Evolutionary conservation across 2,888 invertebrate genomes (phyloP), one percentile per base, ranked within the genome.

Genomic region (Fragum whitleyi): DNA sequence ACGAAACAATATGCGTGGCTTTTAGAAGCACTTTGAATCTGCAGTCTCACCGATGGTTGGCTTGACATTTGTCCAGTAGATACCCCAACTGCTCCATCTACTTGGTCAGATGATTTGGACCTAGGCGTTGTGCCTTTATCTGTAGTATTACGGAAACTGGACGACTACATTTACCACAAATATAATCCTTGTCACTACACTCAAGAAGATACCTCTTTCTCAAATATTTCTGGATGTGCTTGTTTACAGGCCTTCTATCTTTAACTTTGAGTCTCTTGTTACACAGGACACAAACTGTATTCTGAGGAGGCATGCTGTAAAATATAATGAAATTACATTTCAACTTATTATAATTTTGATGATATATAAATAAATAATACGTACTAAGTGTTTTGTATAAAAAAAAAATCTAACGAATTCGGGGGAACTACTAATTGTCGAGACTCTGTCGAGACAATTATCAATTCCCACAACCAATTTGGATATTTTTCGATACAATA

Each of bases 1-100:
- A 74, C 67, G 32, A 74, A 67, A 67, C 67, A 74, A 39, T 42
- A 28, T 39, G 67, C 23, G 29, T 74, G 74, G 39, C 55, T 68
- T 39, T 74, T 74, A 19, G 67, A 23, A 11, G 67, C 67, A 67
- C 55, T 67, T 23, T 21, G 29, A 26, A 65, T 55, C 16, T 57
- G 53, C 26, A 67, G 39, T 47, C 28, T 53, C 32, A 74, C 29
- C 14, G 74, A 67, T 21, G 65, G 53, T 19, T 65, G 74, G 21
- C 55, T 57, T 39, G 39, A 6, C 39, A n/a, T n/a, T n/a, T 39
- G 39, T 6, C 39, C 14, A 9, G 39, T 9, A 39, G 39, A 6
- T 9, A 39, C 39, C 6, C 14, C 39, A 14, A 9, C 39, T n/a
- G n/a, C n/a, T n/a, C n/a, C n/a, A n/a, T n/a, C n/a, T n/a, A n/a